Base-by-base conservation (phyloP, 2,888 invertebrate species). In the Tenthredo amoena region DNA sequence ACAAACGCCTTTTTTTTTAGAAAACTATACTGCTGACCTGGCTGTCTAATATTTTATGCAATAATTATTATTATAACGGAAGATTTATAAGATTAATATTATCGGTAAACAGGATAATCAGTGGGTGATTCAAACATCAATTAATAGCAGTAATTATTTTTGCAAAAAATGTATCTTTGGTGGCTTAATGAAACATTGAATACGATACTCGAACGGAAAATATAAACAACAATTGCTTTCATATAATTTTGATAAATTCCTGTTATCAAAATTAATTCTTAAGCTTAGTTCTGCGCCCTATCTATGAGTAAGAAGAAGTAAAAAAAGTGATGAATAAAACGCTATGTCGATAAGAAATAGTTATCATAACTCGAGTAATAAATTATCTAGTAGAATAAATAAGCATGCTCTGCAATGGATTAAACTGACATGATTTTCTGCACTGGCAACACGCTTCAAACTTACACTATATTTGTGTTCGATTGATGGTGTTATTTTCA, bases 401-500 rank as follows among this genome's bases (percentile, higher is more conserved):
- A 43, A 74, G 74, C 74, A 74, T 43, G 74, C 43, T 43, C 43
- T 68, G 68, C 68, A 9, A 77, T 55, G n/a, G n/a, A 50, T 31
- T 47, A 9, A 31, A 31, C 5, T 34, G 77, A 77, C 9, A 77
- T 9, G 26, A 40, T 18, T 50, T 77, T 31, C 34, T 10, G 26
- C 34, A 31, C 31, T 50, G 77, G 50, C 26, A 26, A 34, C 26
- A 31, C 50, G 26, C 18, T n/a, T 31, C 3, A 55, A 77, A 77
- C 77, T 77, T 77, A 55, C 2, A 74, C 10, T 74, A 74, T 50
- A 77, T 50, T 34, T 77, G 31, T 55, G 31, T 34, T 34, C 5
- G 50, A 55, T 77, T 34, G 77, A 77, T 34, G 31, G 26, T 55
- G 31, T 34, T 55, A 77, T 77, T 76, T 76, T 76, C 50, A 76